A percentile compares a stretch with the other conserved stretches of the same genome.
Evolutionary conservation across 2,888 invertebrate genomes (phyloP).

Genomic region (Dryadula phaetusa): DNA sequence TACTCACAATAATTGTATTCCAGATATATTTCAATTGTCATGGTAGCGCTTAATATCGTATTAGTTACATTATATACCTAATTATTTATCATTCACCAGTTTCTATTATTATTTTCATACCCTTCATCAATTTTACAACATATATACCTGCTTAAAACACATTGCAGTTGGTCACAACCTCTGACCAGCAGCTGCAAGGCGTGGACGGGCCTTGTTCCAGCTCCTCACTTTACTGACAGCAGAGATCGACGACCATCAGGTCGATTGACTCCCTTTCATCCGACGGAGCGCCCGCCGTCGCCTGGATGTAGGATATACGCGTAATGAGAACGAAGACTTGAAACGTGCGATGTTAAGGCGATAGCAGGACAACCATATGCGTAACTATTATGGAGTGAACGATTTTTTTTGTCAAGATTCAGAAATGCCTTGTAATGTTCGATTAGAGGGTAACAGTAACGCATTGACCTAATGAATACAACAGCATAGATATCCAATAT

Average conservation of each 20-base stretch:
- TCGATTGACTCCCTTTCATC: conserved; percentile 75
- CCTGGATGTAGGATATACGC: conserved; percentile 70
- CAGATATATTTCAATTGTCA: conserved; percentile 44
- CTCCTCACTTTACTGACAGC: conserved; percentile 80
- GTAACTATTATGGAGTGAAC: conserved; percentile 9
- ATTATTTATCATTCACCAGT: not conserved
- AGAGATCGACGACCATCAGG: conserved; percentile 61
- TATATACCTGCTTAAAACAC: conserved; percentile 38
- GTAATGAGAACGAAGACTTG: conserved; percentile 47
- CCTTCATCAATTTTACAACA: not conserved
- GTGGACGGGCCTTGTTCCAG: conserved; percentile 80
- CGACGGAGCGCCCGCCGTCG: conserved; percentile 72
- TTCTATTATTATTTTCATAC: not conserved
- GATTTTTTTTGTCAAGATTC: conserved; percentile 15
- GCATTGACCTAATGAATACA: not conserved
- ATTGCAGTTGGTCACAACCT: conserved; percentile 69
- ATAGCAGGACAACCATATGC: conserved; percentile 21
- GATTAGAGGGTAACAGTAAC: not conserved
- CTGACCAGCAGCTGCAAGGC: conserved; percentile 72
- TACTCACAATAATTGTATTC: too few relatives aligned
- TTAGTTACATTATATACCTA: too few relatives aligned
- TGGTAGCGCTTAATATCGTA: too few relatives aligned
- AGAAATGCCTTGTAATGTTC: conserved; percentile 16
- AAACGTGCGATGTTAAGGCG: conserved; percentile 29
- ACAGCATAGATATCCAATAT: not conserved